Evolutionary conservation across 2,888 invertebrate genomes (phyloP), one percentile per base, ranked within the genome.

Genomic region (Lasioglossum malachurum): DNA sequence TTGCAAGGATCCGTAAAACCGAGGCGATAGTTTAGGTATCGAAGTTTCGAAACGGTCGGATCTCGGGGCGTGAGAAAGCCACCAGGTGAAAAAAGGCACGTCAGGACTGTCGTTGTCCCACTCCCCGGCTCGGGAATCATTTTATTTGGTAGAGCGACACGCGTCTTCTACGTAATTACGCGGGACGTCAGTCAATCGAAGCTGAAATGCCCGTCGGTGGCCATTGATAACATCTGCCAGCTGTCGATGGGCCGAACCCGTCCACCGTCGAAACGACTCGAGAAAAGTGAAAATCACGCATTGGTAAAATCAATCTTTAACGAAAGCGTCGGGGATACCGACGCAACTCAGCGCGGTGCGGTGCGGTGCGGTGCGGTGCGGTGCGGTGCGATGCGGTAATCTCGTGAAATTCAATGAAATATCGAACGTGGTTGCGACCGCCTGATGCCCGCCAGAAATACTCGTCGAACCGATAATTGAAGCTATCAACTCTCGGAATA

Each of bases 161-260:
- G 79, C 81, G 86, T 73, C 81, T 86, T 83, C 82, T 75, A 78
- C 77, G 83, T 91, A 90, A 91, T 91, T 91, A 89, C 82, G 81
- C 49, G 78, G 72, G 75, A 91, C 87, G 90, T 90, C 90, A 88
- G 80, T 90, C 90, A 90, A 86, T 85, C 90, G 75, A 27, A 14
- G 64, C 38, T 60, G 75, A 84, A 78, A 82, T 82, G 80, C 73
- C 78, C 77, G 83, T 71, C 75, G 57, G 60, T 57, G n/a, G n/a
- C 76, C 38, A 57, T 78, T 78, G 87, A 91, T 90, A 89, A 86
- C 83, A 86, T 91, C 90, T 89, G 64, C 60, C 67, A 74, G 78
- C 78, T 73, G 84, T 81, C 89, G 85, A 82, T 85, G 75, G 76
- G 80, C 75, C 49, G 60, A 27, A 78, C 75, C 27, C 49, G 67